Percentiles rank a stretch among this genome's conserved stretches.
Conservation (phyloP, 1,140 invertebrate genomes). For the Psix sp. region DNA sequence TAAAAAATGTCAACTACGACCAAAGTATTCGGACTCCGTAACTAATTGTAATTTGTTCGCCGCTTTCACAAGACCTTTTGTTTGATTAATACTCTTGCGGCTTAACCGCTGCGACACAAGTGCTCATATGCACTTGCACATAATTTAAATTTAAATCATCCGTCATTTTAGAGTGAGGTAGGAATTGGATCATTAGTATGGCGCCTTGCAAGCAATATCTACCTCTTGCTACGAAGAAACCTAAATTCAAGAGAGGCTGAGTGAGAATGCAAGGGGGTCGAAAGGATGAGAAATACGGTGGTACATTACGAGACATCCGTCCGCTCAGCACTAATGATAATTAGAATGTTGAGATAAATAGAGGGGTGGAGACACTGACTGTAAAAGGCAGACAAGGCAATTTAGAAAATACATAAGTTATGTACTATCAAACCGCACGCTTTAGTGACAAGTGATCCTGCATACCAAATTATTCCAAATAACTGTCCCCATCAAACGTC, state of each 20-base stretch:
- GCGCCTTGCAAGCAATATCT: conserved; percentile 65
- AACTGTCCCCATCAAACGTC: background rate
- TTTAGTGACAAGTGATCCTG: conserved; percentile 34
- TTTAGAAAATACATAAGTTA: conserved; percentile 58
- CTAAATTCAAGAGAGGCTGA: conserved; percentile 57
- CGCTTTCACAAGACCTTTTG: conserved; percentile 29
- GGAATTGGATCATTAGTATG: conserved; percentile 64
- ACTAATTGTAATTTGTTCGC: conserved; percentile 54
- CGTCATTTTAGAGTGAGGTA: conserved; percentile 58
- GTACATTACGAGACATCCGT: conserved; percentile 71
- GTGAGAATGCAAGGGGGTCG: conserved; percentile 58
- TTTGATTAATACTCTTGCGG: conserved; percentile 59
- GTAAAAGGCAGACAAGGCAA: conserved; percentile 59
- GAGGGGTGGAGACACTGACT: conserved; percentile 54
- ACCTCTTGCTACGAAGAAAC: conserved; percentile 58
- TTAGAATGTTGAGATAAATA: conserved; percentile 70
- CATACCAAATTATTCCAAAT: conserved; percentile 5
- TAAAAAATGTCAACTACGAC: conserved; percentile 33
- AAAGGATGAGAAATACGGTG: conserved; percentile 64
- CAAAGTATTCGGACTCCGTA: conserved; percentile 30
- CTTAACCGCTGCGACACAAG: conserved; percentile 55
- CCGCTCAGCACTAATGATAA: conserved; percentile 70
- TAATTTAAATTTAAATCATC: conserved; percentile 68
- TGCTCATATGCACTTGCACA: conserved; percentile 59
- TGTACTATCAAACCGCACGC: conserved; percentile 52